These are phyloP conservation scores for Paracanthobrama guichenoti DNA, from an alignment of 2,113 vertebrate species.

Conservation along the genomic window DNA sequence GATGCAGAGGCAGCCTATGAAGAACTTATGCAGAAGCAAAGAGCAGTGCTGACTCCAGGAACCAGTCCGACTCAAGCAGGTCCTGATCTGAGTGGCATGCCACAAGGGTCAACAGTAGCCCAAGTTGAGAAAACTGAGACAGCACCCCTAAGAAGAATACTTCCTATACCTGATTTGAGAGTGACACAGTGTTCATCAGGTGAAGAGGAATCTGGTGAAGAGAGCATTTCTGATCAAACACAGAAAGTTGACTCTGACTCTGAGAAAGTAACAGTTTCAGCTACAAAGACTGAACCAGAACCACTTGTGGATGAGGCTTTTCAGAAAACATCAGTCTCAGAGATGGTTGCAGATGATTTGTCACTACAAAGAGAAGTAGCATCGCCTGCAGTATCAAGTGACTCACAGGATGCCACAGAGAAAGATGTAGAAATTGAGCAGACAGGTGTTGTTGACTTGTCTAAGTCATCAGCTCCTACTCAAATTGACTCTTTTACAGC, in stretches of 20 bases:
- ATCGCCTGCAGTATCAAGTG: conserved; percentile 32
- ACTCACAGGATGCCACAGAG: background rate
- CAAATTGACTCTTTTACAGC: conserved; percentile 36
- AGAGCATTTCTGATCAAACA: conserved; percentile 73
- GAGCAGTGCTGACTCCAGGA: conserved; percentile 81
- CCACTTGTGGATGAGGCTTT: conserved; percentile 42
- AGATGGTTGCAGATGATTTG: conserved; percentile 22
- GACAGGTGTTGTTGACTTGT: conserved; percentile 68
- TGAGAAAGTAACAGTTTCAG: conserved; percentile 66
- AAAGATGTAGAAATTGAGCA: conserved; percentile 46
- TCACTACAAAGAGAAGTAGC: conserved; percentile 22
- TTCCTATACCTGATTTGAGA: conserved; percentile 94
- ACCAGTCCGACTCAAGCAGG: conserved; percentile 82
- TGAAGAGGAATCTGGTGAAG: conserved; percentile 90
- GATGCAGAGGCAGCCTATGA: conserved; percentile 93
- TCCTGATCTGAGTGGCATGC: conserved; percentile 57
- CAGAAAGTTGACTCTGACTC: conserved; percentile 63
- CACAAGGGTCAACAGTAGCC: conserved; percentile 63
- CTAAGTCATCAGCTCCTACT: conserved; percentile 48
- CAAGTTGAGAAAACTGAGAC: conserved; percentile 55
- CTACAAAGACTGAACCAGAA: conserved; percentile 55
- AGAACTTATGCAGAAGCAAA: conserved; percentile 88
- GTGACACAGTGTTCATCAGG: conserved; percentile 96
- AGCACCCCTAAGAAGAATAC: conserved; percentile 74
- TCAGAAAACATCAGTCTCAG: conserved; percentile 48